These are phyloP conservation scores for Crambe crambe DNA, from an alignment of 37 sponge, comb jelly and placozoan species.

Conservation along the genomic window DNA sequence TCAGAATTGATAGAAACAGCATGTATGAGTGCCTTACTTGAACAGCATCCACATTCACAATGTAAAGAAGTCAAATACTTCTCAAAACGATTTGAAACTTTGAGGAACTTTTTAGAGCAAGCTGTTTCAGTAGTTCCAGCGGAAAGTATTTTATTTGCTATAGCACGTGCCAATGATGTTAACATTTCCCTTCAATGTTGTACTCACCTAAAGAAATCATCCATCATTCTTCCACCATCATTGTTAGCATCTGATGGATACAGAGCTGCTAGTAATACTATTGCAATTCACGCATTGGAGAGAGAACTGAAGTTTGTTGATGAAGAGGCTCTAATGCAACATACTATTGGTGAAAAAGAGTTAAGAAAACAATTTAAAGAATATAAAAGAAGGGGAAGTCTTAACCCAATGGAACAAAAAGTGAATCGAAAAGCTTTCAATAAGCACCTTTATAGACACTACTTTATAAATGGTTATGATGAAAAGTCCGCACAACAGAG, in stretches of 20 bases:
- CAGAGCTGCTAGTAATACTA: too few relatives aligned
- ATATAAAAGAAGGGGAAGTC: background rate
- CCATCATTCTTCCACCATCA: conserved; percentile 19
- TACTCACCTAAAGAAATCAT: background rate
- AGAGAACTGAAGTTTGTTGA: too few relatives aligned
- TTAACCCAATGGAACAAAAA: background rate
- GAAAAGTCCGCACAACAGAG: too few relatives aligned
- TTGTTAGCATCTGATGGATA: background rate
- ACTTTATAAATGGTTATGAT: too few relatives aligned
- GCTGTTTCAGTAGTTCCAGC: conserved; percentile 49
- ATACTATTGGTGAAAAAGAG: background rate
- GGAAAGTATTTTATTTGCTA: conserved; percentile 52
- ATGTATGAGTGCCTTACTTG: conserved; percentile 59
- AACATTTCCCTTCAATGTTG: conserved; percentile 20
- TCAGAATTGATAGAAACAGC: conserved; percentile 45
- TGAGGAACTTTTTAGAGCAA: conserved; percentile 43
- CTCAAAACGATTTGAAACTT: conserved; percentile 24
- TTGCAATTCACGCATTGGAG: too few relatives aligned
- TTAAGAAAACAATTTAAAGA: background rate
- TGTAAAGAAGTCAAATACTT: background rate
- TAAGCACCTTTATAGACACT: background rate
- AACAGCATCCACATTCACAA: conserved; percentile 10
- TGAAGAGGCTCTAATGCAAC: background rate
- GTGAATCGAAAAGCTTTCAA: background rate
- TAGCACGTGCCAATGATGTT: conserved; percentile 9